Percentiles rank a stretch among this genome's conserved stretches.
phyloP scores from a whole-genome alignment of 2,113 vertebrate species.

The Tretioscincus oriximinensis region DNA sequence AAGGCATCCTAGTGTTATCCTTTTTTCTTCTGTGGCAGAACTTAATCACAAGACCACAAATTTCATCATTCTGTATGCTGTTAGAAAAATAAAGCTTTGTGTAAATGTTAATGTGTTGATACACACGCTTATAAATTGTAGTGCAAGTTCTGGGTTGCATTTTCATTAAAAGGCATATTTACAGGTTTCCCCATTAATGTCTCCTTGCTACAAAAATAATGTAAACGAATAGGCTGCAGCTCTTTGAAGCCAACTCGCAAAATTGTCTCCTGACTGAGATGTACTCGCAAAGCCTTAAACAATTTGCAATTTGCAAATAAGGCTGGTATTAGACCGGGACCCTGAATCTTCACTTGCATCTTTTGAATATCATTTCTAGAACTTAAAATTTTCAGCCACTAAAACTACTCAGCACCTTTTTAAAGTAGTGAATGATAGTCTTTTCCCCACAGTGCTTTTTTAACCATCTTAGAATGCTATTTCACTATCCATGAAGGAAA shows the following conservation, averaged over 20 bases:
- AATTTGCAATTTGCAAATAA: background rate
- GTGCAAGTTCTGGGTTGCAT: background rate
- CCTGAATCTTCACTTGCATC: background rate
- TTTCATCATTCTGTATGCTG: background rate
- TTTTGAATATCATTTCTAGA: background rate
- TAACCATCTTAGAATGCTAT: no score
- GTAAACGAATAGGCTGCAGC: background rate
- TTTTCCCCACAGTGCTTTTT: no score
- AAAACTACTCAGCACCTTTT: background rate
- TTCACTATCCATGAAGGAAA: no score
- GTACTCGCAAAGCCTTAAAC: no score
- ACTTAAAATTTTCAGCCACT: background rate
- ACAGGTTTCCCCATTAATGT: slow-evolving; percentile 6
- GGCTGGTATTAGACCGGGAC: background rate
- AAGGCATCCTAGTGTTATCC: no score
- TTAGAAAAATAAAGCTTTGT: background rate
- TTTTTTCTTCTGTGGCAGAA: background rate
- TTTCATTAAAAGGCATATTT: background rate
- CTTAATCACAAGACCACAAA: background rate
- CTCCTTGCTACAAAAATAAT: background rate
- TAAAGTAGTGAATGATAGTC: no score
- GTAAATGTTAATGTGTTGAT: background rate
- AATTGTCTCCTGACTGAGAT: background rate
- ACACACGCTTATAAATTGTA: background rate
- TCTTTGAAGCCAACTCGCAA: slow-evolving; percentile 18